A percentile compares a stretch with the other conserved stretches of the same genome.
These are phyloP conservation scores for Spheniscus humboldti DNA, from an alignment of 2,797 vertebrate species.

Conservation along the genomic window DNA sequence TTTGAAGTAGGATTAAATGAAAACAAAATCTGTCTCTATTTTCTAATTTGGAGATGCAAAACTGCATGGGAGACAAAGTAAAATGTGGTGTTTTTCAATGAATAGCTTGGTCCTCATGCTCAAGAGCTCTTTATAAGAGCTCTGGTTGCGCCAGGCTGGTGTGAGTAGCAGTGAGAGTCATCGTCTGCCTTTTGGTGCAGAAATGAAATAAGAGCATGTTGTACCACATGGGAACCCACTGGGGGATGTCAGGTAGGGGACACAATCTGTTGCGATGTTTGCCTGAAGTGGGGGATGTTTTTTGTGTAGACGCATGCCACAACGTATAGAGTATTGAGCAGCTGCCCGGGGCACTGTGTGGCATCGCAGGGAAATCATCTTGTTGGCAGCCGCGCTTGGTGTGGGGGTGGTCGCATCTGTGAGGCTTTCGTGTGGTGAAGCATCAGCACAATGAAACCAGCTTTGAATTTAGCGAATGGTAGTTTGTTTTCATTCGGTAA, in stretches of 20 bases:
- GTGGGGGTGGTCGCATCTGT: background rate
- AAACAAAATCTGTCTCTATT: background rate
- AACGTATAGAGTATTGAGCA: background rate
- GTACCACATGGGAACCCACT: background rate
- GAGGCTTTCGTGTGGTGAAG: background rate
- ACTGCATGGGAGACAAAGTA: background rate
- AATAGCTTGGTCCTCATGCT: background rate
- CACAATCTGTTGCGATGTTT: background rate
- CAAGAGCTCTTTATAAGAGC: background rate
- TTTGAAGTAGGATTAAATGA: background rate
- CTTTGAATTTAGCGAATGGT: background rate
- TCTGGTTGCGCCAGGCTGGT: background rate
- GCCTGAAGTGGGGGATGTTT: background rate
- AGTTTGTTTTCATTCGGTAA: background rate
- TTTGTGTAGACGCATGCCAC: background rate
- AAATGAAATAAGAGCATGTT: background rate
- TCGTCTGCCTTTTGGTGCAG: background rate
- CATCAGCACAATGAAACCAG: background rate
- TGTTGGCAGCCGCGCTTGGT: rapidly evolving
- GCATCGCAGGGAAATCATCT: rapidly evolving
- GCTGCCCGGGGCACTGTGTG: background rate
- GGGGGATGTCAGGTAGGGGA: background rate
- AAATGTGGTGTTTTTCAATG: background rate
- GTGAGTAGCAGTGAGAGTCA: background rate
- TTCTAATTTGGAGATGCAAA: background rate